Evolutionary conservation across 2,797 vertebrate genomes (phyloP).

Genomic region (Heteromormyrus szaboi): DNA sequence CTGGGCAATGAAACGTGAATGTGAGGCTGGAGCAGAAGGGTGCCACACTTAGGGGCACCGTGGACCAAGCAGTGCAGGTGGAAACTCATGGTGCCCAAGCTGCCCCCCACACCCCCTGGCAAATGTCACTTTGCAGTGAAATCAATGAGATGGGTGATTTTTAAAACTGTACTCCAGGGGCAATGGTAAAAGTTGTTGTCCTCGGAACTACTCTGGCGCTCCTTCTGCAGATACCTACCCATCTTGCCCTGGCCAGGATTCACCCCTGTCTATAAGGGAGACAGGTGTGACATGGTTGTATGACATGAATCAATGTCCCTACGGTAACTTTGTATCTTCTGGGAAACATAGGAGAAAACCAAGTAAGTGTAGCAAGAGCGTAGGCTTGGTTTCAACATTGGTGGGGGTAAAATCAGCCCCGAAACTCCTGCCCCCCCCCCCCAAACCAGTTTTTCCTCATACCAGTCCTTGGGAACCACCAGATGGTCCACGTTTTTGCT

Average conservation of each 20-base stretch:
- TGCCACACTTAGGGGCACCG: neutral
- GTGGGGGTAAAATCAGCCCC: neutral
- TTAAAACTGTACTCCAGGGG: neutral
- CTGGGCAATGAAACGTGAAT: neutral
- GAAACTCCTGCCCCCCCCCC: neutral
- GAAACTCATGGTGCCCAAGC: neutral
- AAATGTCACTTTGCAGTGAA: neutral
- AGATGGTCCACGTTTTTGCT: neutral
- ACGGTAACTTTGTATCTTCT: neutral
- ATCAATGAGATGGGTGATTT: neutral
- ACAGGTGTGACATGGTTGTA: neutral
- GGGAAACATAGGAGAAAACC: neutral
- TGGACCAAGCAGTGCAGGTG: neutral
- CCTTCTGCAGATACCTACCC: neutral
- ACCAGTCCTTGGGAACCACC: neutral
- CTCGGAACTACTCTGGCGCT: neutral
- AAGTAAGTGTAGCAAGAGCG: neutral
- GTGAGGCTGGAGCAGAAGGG: neutral
- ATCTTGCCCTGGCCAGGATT: neutral
- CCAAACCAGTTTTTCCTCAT: neutral
- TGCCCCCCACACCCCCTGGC: neutral
- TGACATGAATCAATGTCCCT: neutral
- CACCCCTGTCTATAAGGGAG: neutral
- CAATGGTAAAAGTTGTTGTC: neutral
- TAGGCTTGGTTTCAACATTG: neutral